Conservation (phyloP, 2,113 vertebrate species). For the Phaetusa simplex region DNA sequence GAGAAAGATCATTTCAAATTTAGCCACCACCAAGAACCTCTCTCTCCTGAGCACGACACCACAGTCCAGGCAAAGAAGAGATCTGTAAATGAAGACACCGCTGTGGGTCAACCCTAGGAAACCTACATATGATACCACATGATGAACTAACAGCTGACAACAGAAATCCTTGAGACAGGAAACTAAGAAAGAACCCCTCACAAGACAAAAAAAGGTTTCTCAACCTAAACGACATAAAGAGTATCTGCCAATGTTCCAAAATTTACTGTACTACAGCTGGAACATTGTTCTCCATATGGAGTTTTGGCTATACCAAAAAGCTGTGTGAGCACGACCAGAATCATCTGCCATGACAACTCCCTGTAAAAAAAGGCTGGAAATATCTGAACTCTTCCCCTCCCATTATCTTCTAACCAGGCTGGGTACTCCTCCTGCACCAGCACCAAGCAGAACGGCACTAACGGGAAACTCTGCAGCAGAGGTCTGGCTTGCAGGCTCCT, state of each 20-base stretch:
- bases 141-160: not conserved
- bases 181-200: not conserved
- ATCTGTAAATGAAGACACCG: not conserved
- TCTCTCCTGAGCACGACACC: not conserved
- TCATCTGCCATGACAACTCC: not conserved
- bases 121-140: rapidly evolving
- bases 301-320: not conserved
- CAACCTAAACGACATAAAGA: not conserved
- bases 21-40: constrained; percentile 21
- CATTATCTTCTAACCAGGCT: not conserved
- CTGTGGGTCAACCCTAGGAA: not conserved
- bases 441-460: not conserved
- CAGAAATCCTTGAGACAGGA: not conserved
- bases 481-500: not conserved
- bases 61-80: not conserved
- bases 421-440: not conserved
- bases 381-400: not conserved
- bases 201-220: not conserved
- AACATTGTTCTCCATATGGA: not conserved
- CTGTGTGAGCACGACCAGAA: not conserved
- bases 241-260: not conserved
- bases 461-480: not conserved
- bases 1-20: constrained; percentile 67
- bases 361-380: not conserved
- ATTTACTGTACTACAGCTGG: not conserved